Conservation (phyloP, 2,888 invertebrate genomes). For the Temnothorax unifasciatus region DNA sequence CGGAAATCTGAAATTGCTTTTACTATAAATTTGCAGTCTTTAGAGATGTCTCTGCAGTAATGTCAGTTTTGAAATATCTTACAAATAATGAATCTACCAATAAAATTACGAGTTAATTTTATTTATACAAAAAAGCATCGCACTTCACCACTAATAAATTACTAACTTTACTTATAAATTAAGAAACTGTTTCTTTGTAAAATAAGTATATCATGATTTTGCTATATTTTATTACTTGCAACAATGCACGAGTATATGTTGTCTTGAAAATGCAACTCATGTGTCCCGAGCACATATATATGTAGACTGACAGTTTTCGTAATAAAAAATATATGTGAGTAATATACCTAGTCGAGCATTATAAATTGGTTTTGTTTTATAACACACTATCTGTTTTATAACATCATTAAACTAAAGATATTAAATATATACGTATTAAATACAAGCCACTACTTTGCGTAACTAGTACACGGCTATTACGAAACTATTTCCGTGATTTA, state of each 20-base stretch:
- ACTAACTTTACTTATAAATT: not conserved
- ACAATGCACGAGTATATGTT: not conserved
- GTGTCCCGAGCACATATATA: not conserved
- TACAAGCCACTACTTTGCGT: not conserved
- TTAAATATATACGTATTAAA: slow-evolving; percentile 12
- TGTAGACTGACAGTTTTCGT: not conserved
- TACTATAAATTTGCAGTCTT: not conserved
- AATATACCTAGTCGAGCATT: not conserved
- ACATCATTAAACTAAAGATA: not conserved
- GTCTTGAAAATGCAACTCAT: not conserved
- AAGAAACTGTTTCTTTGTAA: not conserved
- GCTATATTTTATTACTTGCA: not conserved
- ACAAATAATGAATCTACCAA: not conserved
- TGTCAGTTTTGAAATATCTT: slow-evolving; percentile 1
- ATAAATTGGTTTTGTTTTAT: not conserved
- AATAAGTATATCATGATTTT: not conserved
- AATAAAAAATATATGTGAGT: not conserved
- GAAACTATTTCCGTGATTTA: slow-evolving; percentile 12
- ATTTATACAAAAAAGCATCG: not conserved
- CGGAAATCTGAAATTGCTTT: not conserved
- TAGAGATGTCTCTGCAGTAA: not conserved
- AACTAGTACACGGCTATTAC: not conserved
- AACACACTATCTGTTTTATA: not conserved
- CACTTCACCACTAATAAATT: not conserved
- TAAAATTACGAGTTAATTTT: not conserved